Evolutionary conservation across 2,888 invertebrate species (phyloP), one percentile per base, ranked within the genome.

Genomic region (Chalcosyrphus nemorum): DNA sequence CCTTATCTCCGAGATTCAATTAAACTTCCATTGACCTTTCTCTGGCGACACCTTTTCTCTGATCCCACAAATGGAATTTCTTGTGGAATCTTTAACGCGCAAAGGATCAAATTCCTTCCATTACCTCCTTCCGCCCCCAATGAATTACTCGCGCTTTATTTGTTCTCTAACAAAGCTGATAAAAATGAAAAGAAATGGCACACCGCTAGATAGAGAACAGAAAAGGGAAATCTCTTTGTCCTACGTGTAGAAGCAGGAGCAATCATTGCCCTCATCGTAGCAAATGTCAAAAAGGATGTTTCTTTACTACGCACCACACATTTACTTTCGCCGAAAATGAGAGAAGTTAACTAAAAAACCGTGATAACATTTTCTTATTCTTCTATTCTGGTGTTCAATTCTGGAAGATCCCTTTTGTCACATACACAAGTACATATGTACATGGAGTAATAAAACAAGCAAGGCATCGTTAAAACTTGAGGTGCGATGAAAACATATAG

Each of bases 11-110:
- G 41, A 43, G 66, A 82, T 82, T 82, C 77, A 82, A 77, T 82
- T 82, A 82, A 78, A 77, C 77, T 74, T 72, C 47, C 65, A 65
- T 54, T 66, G 71, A 81, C 76, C 81, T 71, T 71, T 75, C 52
- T 65, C 27, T 4, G 27, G 21, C 15, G 66, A 68, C 68, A 77
- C 68, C 66, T 72, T 77, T 41, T 38, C 24, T 4, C 4, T 65
- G 54, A 41, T 56, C 47, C 54, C 52, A 21, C 41, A 47, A 50
- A n/a, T 13, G 24, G 50, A 61, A 52, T 61, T 27, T 45, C 61
- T 24, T 45, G 2, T 29, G 24, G 17, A 70, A 57, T 57, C 41
- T 27, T 43, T 57, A 6, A 7, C 17, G 41, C 32, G 1, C 24
- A 32, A 21, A 57, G 59, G 21, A 57, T 70, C 54, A 19, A 63